Base-by-base conservation (phyloP, 2,113 vertebrate genomes). In the Verasper variegatus region DNA sequence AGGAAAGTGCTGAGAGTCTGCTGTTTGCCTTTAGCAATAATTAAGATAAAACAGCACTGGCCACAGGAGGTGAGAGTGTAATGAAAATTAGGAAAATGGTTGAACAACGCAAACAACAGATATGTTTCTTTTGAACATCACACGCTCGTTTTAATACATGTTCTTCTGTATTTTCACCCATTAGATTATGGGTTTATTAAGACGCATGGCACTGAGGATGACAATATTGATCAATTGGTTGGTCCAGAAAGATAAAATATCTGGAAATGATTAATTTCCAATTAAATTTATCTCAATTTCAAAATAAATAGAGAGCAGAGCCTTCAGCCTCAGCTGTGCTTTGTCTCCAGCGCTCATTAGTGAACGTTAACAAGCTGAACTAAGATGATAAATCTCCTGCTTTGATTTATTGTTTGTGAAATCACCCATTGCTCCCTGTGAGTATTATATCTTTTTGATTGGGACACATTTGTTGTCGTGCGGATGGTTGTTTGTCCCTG, bases 21-120 rank as follows among this genome's bases (percentile, higher is more conserved):
- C 61, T 76, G 54, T 70, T 60, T 70, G 42, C 55, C 13, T 12
- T 75, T 61, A 35, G 73, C 52, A 83, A 71, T 49, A 59, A 68
- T 68, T 58, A 83, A 62, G 17, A 57, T 55, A 57, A 63, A 69
- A 31, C 35, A 64, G 21, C 1, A 2, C 37, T 13, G 65, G 15
- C 31, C 27, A 49, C 70, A 40, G 45, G 37, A 63, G 26, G 26
- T 14, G 12, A 49, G 31, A 18, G 13, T 11, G 17, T 1, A n/a
- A 18, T 13, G 21, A 17, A 49, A 74, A 74, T 64, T 18, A 69
- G 40, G 14, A 20, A 74, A 56, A 5, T 18, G 26, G 21, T 26
- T 23, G 13, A 56, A 60, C 23, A 66, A 42, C 14, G 2, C n/a
- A 24, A 56, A 56, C n/a, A 56, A 56, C 18, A 24, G 12, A 56